These are phyloP conservation scores for Hucho hucho DNA, from an alignment of 2,113 vertebrate genomes.

Conservation along the genomic window DNA sequence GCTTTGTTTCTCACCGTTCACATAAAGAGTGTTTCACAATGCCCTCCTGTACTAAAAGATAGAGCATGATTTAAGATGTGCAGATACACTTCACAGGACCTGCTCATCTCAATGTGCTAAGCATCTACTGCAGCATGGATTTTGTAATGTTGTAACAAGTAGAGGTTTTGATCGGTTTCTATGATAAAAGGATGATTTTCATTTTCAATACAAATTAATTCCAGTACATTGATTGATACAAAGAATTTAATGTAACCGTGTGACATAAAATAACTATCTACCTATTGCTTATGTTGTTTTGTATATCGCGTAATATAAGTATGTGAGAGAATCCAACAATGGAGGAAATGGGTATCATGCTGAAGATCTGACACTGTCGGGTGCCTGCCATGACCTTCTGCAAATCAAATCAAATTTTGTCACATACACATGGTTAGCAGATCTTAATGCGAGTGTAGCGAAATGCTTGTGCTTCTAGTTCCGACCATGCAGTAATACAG, in stretches of 20 bases:
- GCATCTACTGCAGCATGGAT: neutral
- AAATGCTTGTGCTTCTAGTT: too few species aligned
- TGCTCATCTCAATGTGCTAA: neutral
- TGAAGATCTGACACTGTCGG: too few species aligned
- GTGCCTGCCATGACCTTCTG: too few species aligned
- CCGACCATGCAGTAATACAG: too few species aligned
- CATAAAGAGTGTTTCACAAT: constrained; percentile 35
- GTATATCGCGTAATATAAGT: too few species aligned
- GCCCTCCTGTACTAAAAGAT: constrained; percentile 32
- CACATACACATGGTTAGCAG: too few species aligned
- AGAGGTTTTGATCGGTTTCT: neutral
- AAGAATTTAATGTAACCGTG: neutral
- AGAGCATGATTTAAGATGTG: constrained; percentile 10
- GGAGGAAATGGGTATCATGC: too few species aligned
- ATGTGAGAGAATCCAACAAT: too few species aligned
- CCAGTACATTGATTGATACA: neutral
- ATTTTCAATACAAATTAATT: neutral
- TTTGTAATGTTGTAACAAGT: neutral
- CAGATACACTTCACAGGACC: neutral
- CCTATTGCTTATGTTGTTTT: too few species aligned
- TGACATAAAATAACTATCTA: too few species aligned
- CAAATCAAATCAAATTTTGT: too few species aligned
- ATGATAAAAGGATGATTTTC: neutral
- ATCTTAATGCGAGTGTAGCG: too few species aligned
- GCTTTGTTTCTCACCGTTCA: constrained; percentile 19